These are phyloP conservation scores for Bhutanitis thaidina DNA, from an alignment of 2,888 invertebrate genomes.

Conservation along the genomic window DNA sequence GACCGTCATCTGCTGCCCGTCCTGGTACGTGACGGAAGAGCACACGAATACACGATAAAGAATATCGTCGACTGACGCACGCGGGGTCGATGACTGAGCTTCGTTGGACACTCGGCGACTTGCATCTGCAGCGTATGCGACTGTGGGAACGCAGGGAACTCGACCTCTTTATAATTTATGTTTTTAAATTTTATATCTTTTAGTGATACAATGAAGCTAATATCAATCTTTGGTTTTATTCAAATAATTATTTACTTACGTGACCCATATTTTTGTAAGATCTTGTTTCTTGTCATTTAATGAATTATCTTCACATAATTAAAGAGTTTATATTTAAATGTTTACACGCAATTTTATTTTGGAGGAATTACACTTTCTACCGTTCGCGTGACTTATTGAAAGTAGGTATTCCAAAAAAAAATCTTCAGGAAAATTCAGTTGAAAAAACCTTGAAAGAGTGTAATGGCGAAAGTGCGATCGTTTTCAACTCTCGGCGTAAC, in stretches of 20 bases:
- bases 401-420: slow-evolving; percentile 26
- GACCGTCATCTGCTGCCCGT: slow-evolving; percentile 70
- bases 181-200: slow-evolving; percentile 17
- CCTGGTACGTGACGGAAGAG: slow-evolving; percentile 43
- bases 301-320: no score
- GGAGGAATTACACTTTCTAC: no score
- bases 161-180: slow-evolving; percentile 25
- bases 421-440: slow-evolving; percentile 45
- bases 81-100: slow-evolving; percentile 68
- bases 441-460: slow-evolving; percentile 31
- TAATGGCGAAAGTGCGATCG: slow-evolving; percentile 46
- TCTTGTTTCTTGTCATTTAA: neutral
- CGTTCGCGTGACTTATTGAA: no score
- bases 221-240: neutral
- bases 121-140: slow-evolving; percentile 41
- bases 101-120: slow-evolving; percentile 49
- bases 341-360: no score
- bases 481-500: slow-evolving; percentile 52
- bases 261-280: neutral
- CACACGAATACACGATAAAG: slow-evolving; percentile 54
- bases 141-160: slow-evolving; percentile 66
- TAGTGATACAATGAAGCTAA: slow-evolving; percentile 2
- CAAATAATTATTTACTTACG: neutral
- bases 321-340: no score
- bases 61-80: slow-evolving; percentile 67